Percentiles rank a stretch among this genome's conserved stretches.
These are phyloP conservation scores for Talpa occidentalis DNA, from an alignment of 2,113 vertebrate genomes.

Conservation along the genomic window DNA sequence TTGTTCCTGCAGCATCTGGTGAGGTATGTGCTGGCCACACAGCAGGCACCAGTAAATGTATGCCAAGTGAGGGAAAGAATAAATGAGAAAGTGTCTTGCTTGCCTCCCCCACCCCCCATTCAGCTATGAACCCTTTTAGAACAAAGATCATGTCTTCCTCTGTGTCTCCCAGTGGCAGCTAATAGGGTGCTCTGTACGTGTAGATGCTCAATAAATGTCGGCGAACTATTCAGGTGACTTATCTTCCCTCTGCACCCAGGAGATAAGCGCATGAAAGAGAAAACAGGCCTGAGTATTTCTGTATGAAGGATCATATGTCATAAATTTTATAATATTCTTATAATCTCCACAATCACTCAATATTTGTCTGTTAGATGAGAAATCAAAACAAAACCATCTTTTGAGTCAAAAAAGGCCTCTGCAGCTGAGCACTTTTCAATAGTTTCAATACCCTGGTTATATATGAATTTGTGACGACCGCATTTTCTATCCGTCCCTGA, in stretches of 20 bases:
- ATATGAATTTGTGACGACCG: slow-evolving; percentile 22
- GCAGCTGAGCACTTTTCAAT: slow-evolving; percentile 40
- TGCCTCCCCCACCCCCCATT: neutral
- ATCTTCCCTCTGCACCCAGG: slow-evolving; percentile 63
- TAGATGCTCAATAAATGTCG: slow-evolving; percentile 65
- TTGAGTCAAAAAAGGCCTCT: slow-evolving; percentile 54
- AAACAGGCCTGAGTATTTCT: slow-evolving; percentile 38
- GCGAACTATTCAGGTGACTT: slow-evolving; percentile 57
- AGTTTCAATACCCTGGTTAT: slow-evolving; percentile 48
- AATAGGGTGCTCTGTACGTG: slow-evolving; percentile 19
- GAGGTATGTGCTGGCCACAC: slow-evolving; percentile 23
- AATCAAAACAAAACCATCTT: slow-evolving; percentile 66
- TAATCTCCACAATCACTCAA: slow-evolving; percentile 61
- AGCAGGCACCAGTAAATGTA: slow-evolving; percentile 31
- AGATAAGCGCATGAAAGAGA: slow-evolving; percentile 69
- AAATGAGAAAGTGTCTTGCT: slow-evolving; percentile 29
- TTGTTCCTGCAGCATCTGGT: slow-evolving; percentile 41
- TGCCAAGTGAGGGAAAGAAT: slow-evolving; percentile 38
- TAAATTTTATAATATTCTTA: slow-evolving; percentile 72
- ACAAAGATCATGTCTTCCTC: slow-evolving; percentile 27
- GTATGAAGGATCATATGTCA: slow-evolving; percentile 57
- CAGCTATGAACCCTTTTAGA: slow-evolving; percentile 53
- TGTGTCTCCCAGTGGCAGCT: slow-evolving; percentile 50
- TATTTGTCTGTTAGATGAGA: slow-evolving; percentile 69
- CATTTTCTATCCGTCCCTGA: slow-evolving; percentile 62